Base-by-base conservation (phyloP, 30 jellyfish, hydroid and myxozoan genomes). In the Turritopsis rubra region DNA sequence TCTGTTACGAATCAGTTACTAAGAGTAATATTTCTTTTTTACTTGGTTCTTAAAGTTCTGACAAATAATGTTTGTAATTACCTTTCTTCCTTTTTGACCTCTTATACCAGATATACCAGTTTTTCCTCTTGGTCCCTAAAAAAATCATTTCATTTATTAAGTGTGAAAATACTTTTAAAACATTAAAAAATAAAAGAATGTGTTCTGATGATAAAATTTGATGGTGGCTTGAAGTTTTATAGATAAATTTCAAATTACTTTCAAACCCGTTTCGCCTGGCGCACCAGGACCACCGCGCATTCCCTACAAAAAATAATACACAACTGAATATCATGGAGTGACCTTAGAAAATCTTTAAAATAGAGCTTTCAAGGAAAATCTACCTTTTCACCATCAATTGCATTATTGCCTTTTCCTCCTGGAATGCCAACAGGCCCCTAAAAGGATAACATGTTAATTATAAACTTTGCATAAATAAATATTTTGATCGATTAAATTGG, bases 61-160 rank as follows among this genome's bases (percentile, higher is more conserved):
- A 41, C 60, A 41, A n/a, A n/a, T n/a, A n/a, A n/a, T n/a, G n/a
- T 41, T 41, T 41, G 60, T 7, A 1, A 17, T 68, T 27, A 68
- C 77, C 77, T 68, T 68, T 68, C 77, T 68, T 9, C 77, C 77
- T 27, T 68, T 68, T 68, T 68, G 77, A n/a, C 77, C 77, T 68
- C 30, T 23, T 68, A 1, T 7, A n/a, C 77, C 77, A n/a, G 77
- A 27, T 27, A 9, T 68, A n/a, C 77, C 77, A 68, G 30, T 68
- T n/a, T 68, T 68, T 19, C 77, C 77, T 7, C 77, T 16, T 68
- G 28, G 31, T 68, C 77, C 77, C 77, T 68, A 19, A 68, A 68
- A 68, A 68, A 1, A 68, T 68, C 17, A 8, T 9, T n/a, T 7
- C 16, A n/a, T 68, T 7, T 0, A 1, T 68, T 23, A 23, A 9